Percentiles rank a stretch among this genome's conserved stretches.
These are phyloP conservation scores for Pelodytes ibericus DNA, from an alignment of 2,797 vertebrate species.

Conservation along the genomic window DNA sequence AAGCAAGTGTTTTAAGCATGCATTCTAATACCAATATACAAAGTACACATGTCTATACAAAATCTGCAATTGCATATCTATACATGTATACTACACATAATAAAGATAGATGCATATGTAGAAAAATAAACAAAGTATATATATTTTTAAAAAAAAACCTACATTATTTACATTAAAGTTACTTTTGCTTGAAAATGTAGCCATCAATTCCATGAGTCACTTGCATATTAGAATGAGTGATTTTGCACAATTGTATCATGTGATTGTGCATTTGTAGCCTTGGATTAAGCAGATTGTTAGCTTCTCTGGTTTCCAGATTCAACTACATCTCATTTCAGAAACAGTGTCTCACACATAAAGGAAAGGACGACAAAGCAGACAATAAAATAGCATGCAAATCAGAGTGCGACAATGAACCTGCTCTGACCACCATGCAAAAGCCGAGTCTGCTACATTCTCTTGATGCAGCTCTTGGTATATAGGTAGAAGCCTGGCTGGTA, in stretches of 20 bases:
- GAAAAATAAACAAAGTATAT: too few relatives aligned
- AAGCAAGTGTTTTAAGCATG: too few relatives aligned
- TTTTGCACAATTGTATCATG: not conserved
- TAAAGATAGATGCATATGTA: too few relatives aligned
- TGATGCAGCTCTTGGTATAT: not conserved
- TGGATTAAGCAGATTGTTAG: too few relatives aligned
- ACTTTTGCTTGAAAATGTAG: too few relatives aligned
- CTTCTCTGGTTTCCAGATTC: not conserved
- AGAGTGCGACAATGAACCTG: not conserved
- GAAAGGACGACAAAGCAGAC: constrained; percentile 2
- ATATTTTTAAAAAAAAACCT: too few relatives aligned
- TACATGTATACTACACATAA: too few relatives aligned
- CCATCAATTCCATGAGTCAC: too few relatives aligned
- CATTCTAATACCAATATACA: too few relatives aligned
- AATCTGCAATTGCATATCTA: too few relatives aligned
- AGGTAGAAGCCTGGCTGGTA: not conserved
- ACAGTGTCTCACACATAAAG: not conserved
- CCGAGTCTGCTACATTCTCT: not conserved
- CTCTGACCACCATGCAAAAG: not conserved
- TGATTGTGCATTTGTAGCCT: not conserved
- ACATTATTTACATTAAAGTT: too few relatives aligned
- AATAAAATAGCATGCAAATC: constrained; percentile 38
- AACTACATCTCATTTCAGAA: not conserved
- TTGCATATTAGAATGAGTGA: not conserved
- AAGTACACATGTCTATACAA: too few relatives aligned